Percentiles rank a stretch among this genome's conserved stretches.
These are phyloP conservation scores for Natrix natrix DNA, from an alignment of 2,797 vertebrate species.

Conservation along the genomic window DNA sequence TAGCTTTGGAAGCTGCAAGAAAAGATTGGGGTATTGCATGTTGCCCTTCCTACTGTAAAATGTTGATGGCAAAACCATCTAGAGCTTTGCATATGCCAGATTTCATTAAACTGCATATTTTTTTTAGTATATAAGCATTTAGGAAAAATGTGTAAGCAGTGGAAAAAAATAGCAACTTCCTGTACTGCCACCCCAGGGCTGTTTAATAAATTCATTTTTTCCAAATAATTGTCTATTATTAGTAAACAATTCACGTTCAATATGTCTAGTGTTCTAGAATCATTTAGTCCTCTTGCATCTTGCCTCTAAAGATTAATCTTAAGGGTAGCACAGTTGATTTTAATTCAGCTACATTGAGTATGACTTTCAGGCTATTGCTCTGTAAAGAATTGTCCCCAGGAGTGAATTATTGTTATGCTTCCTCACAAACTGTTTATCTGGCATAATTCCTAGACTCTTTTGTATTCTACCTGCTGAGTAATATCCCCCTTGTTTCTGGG, in stretches of 20 bases:
- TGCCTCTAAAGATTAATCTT: not conserved
- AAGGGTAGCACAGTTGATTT: not conserved
- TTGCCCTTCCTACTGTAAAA: not conserved
- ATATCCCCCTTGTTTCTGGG: not conserved
- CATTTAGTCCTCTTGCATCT: not conserved
- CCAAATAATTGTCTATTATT: not conserved
- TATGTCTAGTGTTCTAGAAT: not conserved
- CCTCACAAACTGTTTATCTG: not conserved
- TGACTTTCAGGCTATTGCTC: not conserved
- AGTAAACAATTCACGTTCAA: not conserved
- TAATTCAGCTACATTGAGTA: not conserved
- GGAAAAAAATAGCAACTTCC: not conserved
- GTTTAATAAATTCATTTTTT: not conserved
- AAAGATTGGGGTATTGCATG: not conserved
- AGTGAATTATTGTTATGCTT: not conserved
- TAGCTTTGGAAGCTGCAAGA: not conserved
- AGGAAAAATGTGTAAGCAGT: not conserved
- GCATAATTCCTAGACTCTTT: not conserved
- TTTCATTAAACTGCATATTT: not conserved
- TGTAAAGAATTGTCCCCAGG: constrained; percentile 4
- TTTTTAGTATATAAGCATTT: not conserved
- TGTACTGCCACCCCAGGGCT: not conserved
- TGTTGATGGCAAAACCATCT: not conserved
- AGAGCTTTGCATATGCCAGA: not conserved
- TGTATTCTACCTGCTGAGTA: constrained; percentile 7